phyloP scores from a whole-genome alignment of 2,113 vertebrate species.

The Lates calcarifer region DNA sequence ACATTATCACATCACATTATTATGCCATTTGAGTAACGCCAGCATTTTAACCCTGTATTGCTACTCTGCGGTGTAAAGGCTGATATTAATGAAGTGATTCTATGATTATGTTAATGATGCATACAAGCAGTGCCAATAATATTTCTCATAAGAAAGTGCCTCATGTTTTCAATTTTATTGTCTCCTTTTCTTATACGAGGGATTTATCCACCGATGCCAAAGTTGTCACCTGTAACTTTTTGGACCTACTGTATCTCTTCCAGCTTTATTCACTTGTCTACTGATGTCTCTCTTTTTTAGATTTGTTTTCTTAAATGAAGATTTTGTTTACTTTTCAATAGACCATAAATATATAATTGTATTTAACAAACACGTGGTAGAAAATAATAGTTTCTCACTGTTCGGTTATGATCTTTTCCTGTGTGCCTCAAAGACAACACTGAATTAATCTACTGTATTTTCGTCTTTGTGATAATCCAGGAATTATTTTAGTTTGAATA shows the following conservation, averaged over 20 bases:
- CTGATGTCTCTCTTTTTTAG: slow-evolving; percentile 39
- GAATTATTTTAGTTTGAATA: slow-evolving; percentile 68
- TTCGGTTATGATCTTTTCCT: slow-evolving; percentile 26
- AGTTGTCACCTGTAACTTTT: slow-evolving; percentile 53
- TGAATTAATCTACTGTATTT: slow-evolving; percentile 68
- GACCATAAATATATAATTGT: slow-evolving; percentile 52
- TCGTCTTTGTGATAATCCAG: slow-evolving; percentile 48
- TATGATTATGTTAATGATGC: slow-evolving; percentile 7
- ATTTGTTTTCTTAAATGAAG: slow-evolving; percentile 59
- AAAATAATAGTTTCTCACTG: slow-evolving; percentile 38
- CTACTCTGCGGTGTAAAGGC: not conserved
- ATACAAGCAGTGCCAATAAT: not conserved
- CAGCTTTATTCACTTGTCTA: slow-evolving; percentile 33
- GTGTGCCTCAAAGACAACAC: slow-evolving; percentile 57
- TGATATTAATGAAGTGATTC: slow-evolving; percentile 28
- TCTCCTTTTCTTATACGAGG: slow-evolving; percentile 43
- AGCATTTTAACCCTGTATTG: slow-evolving; percentile 3
- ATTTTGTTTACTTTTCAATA: slow-evolving; percentile 66
- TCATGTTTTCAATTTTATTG: slow-evolving; percentile 34
- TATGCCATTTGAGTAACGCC: not conserved
- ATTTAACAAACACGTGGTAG: slow-evolving; percentile 52
- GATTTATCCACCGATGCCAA: slow-evolving; percentile 70
- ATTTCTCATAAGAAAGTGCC: slow-evolving; percentile 38
- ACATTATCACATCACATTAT: not conserved
- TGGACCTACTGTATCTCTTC: slow-evolving; percentile 57